phyloP scores from a whole-genome alignment of 2,888 invertebrate species.

The Diadromus collaris region DNA sequence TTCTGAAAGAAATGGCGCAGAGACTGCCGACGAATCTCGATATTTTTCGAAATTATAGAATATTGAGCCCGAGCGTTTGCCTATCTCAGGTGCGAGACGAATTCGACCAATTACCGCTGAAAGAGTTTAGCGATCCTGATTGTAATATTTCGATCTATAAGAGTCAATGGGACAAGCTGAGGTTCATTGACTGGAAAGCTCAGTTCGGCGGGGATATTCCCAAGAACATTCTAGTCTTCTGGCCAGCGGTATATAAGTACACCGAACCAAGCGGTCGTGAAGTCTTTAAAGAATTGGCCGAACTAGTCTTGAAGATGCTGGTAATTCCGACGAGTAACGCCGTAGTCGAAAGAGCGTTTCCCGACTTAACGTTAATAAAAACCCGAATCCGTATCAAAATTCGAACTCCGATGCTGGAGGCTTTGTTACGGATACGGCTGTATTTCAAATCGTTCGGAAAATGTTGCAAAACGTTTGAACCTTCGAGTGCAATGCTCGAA shows the following conservation, averaged over 20 bases:
- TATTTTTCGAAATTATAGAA: slow-evolving; percentile 15
- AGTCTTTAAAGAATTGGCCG: slow-evolving; percentile 23
- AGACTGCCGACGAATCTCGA: slow-evolving; percentile 25
- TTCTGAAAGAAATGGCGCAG: slow-evolving; percentile 15
- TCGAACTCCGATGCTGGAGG: slow-evolving; percentile 29
- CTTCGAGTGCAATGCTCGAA: slow-evolving; percentile 17
- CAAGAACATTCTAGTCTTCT: slow-evolving; percentile 5
- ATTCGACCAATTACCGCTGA: slow-evolving; percentile 21
- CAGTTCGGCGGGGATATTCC: slow-evolving; percentile 22
- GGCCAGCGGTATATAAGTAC: slow-evolving; percentile 16
- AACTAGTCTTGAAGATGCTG: slow-evolving; percentile 29
- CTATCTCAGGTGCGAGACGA: slow-evolving; percentile 17
- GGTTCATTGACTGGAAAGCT: slow-evolving; percentile 25
- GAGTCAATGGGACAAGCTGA: slow-evolving; percentile 31
- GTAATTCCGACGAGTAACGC: slow-evolving; percentile 33
- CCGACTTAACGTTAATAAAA: slow-evolving; percentile 31
- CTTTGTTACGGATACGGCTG: slow-evolving; percentile 27
- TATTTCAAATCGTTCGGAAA: slow-evolving; percentile 16
- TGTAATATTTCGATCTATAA: slow-evolving; percentile 8
- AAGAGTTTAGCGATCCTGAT: slow-evolving; percentile 19
- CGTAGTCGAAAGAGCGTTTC: slow-evolving; percentile 19
- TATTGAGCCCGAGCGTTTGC: slow-evolving; percentile 25
- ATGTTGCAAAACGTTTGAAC: slow-evolving; percentile 1
- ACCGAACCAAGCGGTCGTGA: slow-evolving; percentile 22
- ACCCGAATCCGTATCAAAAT: slow-evolving; percentile 35